Base-by-base conservation (phyloP, 2,888 invertebrate species). In the Drosophila subsilvestris region DNA sequence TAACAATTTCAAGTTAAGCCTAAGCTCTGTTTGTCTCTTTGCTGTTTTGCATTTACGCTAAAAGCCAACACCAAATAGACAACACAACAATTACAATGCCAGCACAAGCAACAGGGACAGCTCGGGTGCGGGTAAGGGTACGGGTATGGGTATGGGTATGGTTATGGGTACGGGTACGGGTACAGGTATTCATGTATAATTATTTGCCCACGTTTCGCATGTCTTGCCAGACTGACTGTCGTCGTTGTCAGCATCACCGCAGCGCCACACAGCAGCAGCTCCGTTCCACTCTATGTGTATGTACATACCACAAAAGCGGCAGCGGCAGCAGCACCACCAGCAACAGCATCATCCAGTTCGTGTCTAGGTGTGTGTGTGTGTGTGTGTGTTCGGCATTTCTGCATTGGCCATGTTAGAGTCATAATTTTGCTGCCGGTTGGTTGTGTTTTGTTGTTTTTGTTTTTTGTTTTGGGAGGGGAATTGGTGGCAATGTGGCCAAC, bases 1-100 rank as follows among this genome's bases (percentile, higher is more conserved):
- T 85, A 85, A 87, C 85, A 85, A 87, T 85, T 85, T 87, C 82
- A 79, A 87, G 83, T 83, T 75, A 87, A 87, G 80, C 85, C 83
- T 74, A 67, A 66, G 79, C 69, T 60, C 27, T 37, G 44, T 37
- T 47, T 32, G 5, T 57, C 44, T 66, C 63, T 60, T 74, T 65
- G 65, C 57, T 54, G 50, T 58, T 81, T 76, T 85, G 86, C 81
- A 80, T 82, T 82, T 86, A 80, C 78, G 80, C 78, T 82, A 80
- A 78, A 82, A 82, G 87, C 78, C 83, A 84, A 86, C 85, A 68
- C 87, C 85, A 86, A 87, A 86, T 79, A 79, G 86, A 76, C 85
- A 81, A 86, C 84, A 76, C 85, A 81, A 86, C 84, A 83, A 86
- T 83, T 83, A 86, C 78, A 86, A 70, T 65, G 79, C 78, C 76